Evolutionary conservation across 2,113 vertebrate species (phyloP).

Genomic region (Thermophis baileyi): DNA sequence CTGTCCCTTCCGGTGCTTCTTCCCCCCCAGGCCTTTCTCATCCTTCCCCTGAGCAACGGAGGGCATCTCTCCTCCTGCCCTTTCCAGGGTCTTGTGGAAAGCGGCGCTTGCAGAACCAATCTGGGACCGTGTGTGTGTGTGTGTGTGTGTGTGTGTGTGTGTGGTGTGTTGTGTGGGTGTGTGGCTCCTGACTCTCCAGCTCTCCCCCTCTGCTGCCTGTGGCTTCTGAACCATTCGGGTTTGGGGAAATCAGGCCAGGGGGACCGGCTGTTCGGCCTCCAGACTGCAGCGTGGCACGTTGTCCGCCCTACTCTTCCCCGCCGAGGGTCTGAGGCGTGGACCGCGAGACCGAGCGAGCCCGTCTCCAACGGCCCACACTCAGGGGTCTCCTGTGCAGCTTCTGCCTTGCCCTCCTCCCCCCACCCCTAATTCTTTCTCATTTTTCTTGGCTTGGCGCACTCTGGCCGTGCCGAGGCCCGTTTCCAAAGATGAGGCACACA

Average conservation of each 20-base stretch:
- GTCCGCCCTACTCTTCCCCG: conserved; percentile 44
- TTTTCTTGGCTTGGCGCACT: conserved; percentile 45
- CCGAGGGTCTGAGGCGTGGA: conserved; percentile 34
- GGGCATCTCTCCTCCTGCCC: too few species aligned
- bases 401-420: conserved; percentile 51
- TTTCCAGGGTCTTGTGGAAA: not conserved
- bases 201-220: not conserved
- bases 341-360: conserved; percentile 56
- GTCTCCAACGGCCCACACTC: conserved; percentile 59
- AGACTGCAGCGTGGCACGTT: conserved; percentile 38
- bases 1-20: conserved; percentile 12
- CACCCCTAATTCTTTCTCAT: conserved; percentile 29
- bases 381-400: conserved; percentile 67
- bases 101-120: not conserved
- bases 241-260: not conserved
- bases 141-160: too few species aligned
- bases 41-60: not conserved
- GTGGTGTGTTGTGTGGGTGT: not conserved
- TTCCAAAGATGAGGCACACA: conserved; percentile 64
- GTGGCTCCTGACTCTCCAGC: not conserved
- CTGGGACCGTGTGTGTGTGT: not conserved
- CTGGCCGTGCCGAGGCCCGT: conserved; percentile 39
- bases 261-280: conserved; percentile 23
- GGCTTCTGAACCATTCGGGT: not conserved
- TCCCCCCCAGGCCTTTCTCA: not conserved